phyloP scores from a whole-genome alignment of 2,888 invertebrate genomes.

The Brachyptera putata region DNA sequence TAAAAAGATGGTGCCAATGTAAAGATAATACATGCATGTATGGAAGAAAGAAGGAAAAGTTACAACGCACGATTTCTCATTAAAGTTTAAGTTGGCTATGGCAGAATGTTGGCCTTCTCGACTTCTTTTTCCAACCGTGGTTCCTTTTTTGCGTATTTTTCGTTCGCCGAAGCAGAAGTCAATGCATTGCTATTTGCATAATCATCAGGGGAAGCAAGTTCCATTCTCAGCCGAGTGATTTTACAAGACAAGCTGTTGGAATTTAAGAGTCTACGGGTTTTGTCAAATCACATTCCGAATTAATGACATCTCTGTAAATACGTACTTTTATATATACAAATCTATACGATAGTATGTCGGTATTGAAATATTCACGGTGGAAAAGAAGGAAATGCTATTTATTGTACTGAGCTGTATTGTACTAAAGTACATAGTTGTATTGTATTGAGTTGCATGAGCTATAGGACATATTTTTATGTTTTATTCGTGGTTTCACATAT shows the following conservation, averaged over 20 bases:
- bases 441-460: too few relatives aligned
- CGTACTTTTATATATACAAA: too few relatives aligned
- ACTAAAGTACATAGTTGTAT: too few relatives aligned
- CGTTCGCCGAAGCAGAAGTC: slow-evolving; percentile 20
- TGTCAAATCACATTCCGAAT: slow-evolving; percentile 7
- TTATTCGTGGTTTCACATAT: too few relatives aligned
- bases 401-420: too few relatives aligned
- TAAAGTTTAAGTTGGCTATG: slow-evolving; percentile 2
- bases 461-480: too few relatives aligned
- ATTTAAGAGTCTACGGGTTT: slow-evolving; percentile 17
- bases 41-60: neutral
- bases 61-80: slow-evolving; percentile 13
- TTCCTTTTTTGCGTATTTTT: slow-evolving; percentile 15
- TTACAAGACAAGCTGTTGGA: slow-evolving; percentile 15
- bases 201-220: slow-evolving; percentile 22
- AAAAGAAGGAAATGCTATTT: too few relatives aligned
- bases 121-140: neutral
- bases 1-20: neutral
- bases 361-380: too few relatives aligned
- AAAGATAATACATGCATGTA: neutral
- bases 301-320: neutral
- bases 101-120: neutral
- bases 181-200: slow-evolving; percentile 21
- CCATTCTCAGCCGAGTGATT: slow-evolving; percentile 12
- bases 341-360: too few relatives aligned